These are phyloP conservation scores for Sclerurus mexicanus DNA, from an alignment of 2,113 vertebrate species.

Conservation along the genomic window DNA sequence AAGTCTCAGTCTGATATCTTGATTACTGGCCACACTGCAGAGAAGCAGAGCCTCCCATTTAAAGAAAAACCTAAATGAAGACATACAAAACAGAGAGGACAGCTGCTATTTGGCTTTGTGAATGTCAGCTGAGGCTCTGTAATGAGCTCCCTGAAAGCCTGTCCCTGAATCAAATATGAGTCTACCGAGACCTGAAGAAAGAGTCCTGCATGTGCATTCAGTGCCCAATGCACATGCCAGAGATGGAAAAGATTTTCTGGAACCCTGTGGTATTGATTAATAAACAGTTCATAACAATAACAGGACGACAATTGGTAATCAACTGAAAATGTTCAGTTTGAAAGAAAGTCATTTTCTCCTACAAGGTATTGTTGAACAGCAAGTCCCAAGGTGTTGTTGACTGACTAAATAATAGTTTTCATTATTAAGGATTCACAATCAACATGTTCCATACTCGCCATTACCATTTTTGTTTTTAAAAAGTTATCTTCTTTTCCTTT, in stretches of 20 bases:
- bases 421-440: not conserved
- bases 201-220: rapidly evolving
- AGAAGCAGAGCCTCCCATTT: not conserved
- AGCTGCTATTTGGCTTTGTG: not conserved
- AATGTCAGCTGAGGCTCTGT: not conserved
- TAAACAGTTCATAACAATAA: not conserved
- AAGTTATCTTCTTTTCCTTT: conserved; percentile 10
- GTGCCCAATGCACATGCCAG: not conserved
- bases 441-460: not conserved
- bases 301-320: not conserved
- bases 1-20: not conserved
- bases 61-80: not conserved
- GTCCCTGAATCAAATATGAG: not conserved
- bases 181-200: not conserved
- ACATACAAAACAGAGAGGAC: not conserved
- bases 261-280: not conserved
- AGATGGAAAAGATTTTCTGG: not conserved
- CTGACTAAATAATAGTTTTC: not conserved
- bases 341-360: not conserved
- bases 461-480: not conserved
- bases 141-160: not conserved
- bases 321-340: not conserved
- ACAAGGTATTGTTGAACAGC: not conserved
- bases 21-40: not conserved
- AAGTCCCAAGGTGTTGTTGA: not conserved